Base-by-base conservation (phyloP, 2,797 vertebrate genomes). In the Aeoliscus strigatus region DNA sequence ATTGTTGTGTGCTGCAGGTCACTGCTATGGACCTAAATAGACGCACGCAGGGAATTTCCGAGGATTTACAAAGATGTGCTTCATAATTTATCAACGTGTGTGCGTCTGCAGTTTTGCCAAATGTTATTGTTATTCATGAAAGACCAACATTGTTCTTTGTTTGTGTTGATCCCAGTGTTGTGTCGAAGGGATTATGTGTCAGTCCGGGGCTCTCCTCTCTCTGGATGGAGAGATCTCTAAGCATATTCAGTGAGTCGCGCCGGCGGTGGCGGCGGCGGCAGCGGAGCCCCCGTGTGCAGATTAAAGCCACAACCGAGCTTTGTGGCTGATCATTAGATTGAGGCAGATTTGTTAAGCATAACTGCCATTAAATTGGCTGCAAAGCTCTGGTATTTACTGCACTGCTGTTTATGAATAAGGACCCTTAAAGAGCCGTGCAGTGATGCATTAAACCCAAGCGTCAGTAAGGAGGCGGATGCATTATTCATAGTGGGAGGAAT, bases 321-420 rank as follows among this genome's bases (percentile, higher is more conserved):
- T 86, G 83, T 84, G 79, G 75, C 70, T 84, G 80, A 84, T 85
- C 76, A 84, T 83, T 82, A 85, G 82, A 85, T 85, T 74, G 79
- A 86, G 69, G 80, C 75, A 83, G 79, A 84, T 86, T 85, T 86
- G 84, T 87, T 86, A 85, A 83, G 81, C 77, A 80, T 85, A 85
- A 86, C 82, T 86, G 77, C 75, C 76, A 86, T 86, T 82, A 85
- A 82, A 87, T 86, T 80, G 77, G 73, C 75, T 80, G 73, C 78
- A 84, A 84, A 84, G 80, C 81, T 79, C 66, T 55, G 73, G 75
- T 83, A 81, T 86, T 85, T 84, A 84, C 80, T 80, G 75, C 78
- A 62, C 66, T 74, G 73, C 72, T 82, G 80, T 84, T 81, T 86
- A 70, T 84, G 83, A 85, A 82, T 87, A 75, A 83, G 79, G 78